phyloP scores from a whole-genome alignment of 2,888 invertebrate genomes.

The Drosophila neonasuta region DNA sequence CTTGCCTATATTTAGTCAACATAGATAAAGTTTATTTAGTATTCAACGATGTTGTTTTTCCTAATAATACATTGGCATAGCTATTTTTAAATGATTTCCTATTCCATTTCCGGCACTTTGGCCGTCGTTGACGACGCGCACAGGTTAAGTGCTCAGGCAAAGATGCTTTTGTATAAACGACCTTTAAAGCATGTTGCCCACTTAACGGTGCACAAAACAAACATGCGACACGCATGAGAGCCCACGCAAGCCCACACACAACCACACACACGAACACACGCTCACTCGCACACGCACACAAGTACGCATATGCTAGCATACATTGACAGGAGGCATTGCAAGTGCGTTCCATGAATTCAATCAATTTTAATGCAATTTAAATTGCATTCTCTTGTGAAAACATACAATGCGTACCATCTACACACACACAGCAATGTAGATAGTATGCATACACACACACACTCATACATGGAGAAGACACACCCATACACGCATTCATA shows the following conservation, averaged over 20 bases:
- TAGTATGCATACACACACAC: slow-evolving; percentile 30
- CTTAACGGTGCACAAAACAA: slow-evolving; percentile 58
- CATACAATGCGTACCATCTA: slow-evolving; percentile 64
- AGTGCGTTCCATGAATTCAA: slow-evolving; percentile 73
- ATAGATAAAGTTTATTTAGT: no score
- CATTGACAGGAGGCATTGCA: slow-evolving; percentile 41
- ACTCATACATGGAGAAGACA: background rate
- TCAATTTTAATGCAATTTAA: slow-evolving; percentile 80
- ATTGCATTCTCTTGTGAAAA: slow-evolving; percentile 77
- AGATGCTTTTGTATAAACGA: slow-evolving; percentile 49
- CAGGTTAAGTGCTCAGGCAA: slow-evolving; percentile 14
- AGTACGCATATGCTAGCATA: background rate
- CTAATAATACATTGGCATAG: background rate
- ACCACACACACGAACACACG: slow-evolving; percentile 7
- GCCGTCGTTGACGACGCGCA: background rate
- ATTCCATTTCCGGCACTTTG: background rate
- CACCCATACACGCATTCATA: background rate
- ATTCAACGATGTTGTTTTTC: no score
- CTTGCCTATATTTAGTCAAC: no score
- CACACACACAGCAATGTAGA: slow-evolving; percentile 26
- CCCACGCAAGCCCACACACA: slow-evolving; percentile 10
- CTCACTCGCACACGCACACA: slow-evolving; percentile 3
- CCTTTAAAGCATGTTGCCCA: slow-evolving; percentile 54
- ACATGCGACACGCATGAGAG: slow-evolving; percentile 23
- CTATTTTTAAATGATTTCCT: slow-evolving; percentile 5